Evolutionary conservation across 2,888 invertebrate genomes (phyloP), one percentile per base, ranked within the genome.

Genomic region (Ariolimax columbianus): DNA sequence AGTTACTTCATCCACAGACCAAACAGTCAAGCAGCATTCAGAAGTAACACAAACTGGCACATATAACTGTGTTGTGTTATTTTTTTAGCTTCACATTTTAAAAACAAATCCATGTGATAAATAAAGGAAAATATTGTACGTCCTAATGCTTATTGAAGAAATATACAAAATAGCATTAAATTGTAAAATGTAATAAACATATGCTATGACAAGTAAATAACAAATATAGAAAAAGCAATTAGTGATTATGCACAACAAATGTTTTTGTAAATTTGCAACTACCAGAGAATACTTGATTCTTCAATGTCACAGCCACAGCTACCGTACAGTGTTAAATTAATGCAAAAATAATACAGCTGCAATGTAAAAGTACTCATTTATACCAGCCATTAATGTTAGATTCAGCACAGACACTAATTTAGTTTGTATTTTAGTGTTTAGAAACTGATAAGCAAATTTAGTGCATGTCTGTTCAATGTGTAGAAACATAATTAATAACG

Each of bases 1-100:
- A 70, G 36, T 84, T 26, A 83, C 30, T 47, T 68, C 66, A 77
- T 77, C 51, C 79, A 84, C 73, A 73, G 36, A 84, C 55, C 73
- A 63, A 43, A 84, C 84, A 73, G 77, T 63, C 84, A 84, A 80
- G 84, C 84, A 84, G 79, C 84, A 84, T 33, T 79, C 79, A 72
- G 23, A 51, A 43, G 9, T 30, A 75, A 82, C 75, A 59, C 75
- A 79, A 79, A 79, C 43, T 68, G 9, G 30, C 43, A 79, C n/a
- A 43, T 30, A 77, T 30, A 19, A 36, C 4, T 38, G 6, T 19
- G 23, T 72, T 51, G 19, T 43, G 47, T 51, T 75, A 47, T 75
- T 73, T 7, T n/a, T 73, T n/a, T 47, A 30, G 51, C 75, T 47
- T 9, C 47, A 70, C 23, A 55, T 55, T 55, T 19, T 55, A 19